These are phyloP conservation scores for Antheraea yamamai DNA, from an alignment of 2,888 invertebrate species.

Conservation along the genomic window DNA sequence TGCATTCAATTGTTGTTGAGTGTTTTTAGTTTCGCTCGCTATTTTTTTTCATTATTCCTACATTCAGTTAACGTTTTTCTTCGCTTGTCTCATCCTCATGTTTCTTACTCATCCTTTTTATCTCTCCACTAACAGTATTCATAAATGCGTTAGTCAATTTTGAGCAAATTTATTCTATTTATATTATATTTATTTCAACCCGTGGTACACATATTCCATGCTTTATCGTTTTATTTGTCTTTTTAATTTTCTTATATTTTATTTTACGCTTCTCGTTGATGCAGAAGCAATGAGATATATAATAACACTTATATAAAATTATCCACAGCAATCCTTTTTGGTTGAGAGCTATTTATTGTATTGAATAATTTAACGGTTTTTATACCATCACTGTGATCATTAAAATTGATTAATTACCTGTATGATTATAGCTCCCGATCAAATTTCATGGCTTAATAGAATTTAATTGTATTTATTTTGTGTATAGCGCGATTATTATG, in stretches of 20 bases:
- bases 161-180: not conserved
- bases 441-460: conserved; percentile 73
- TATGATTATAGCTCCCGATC: conserved; percentile 2
- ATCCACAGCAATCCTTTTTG: conserved; percentile 77
- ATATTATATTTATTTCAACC: not conserved
- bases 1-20: conserved; percentile 65
- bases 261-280: conserved; percentile 62
- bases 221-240: conserved; percentile 22
- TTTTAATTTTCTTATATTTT: conserved; percentile 25
- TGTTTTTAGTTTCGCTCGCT: conserved; percentile 42
- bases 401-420: not conserved
- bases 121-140: not conserved
- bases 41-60: conserved; percentile 14
- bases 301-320: conserved; percentile 35
- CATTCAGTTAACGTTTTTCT: conserved; percentile 28
- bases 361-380: not conserved
- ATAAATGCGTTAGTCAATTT: not conserved
- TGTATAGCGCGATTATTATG: conserved; percentile 18
- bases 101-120: conserved; percentile 24
- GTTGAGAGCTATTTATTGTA: conserved; percentile 43
- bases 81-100: conserved; percentile 20
- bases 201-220: not conserved
- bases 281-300: conserved; percentile 75
- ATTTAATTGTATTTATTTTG: conserved; percentile 31
- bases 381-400: not conserved